Conservation (phyloP, 2,888 invertebrate genomes). For the Caenorhabditis sulstoni region DNA sequence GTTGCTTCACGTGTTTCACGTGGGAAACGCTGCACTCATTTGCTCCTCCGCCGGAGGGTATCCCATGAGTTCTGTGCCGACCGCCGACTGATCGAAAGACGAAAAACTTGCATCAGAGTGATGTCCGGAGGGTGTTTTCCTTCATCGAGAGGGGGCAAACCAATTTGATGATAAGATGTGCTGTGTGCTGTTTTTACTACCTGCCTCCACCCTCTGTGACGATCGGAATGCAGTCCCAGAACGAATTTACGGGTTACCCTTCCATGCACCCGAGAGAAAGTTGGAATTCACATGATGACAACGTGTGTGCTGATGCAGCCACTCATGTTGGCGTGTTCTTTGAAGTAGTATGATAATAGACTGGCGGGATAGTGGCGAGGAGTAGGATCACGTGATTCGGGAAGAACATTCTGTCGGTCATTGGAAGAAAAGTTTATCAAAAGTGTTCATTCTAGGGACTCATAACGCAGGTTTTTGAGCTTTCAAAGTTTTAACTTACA, state of each 20-base stretch:
- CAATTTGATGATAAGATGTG: not conserved
- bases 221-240: not conserved
- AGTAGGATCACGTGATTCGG: conserved; percentile 46
- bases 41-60: conserved; percentile 10
- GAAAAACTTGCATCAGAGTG: conserved; percentile 41
- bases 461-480: conserved; percentile 26
- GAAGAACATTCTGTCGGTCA: conserved; percentile 32
- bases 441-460: conserved; percentile 13
- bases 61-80: conserved; percentile 10
- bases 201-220: too few relatives aligned
- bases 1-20: conserved; percentile 42
- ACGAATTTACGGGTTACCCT: conserved; percentile 16
- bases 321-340: conserved; percentile 30
- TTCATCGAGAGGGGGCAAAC: conserved; percentile 7
- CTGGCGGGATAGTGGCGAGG: conserved; percentile 14
- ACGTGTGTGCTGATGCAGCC: conserved; percentile 13
- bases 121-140: conserved; percentile 22
- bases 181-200: conserved; percentile 33
- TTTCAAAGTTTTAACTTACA: conserved; percentile 40
- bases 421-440: conserved; percentile 28
- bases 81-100: conserved; percentile 12
- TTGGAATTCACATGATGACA: conserved; percentile 40
- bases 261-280: conserved; percentile 22
- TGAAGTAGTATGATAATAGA: conserved; percentile 29
- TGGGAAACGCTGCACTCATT: conserved; percentile 22